phyloP scores from a whole-genome alignment of 2,113 vertebrate genomes.

The Setophaga petechia region DNA sequence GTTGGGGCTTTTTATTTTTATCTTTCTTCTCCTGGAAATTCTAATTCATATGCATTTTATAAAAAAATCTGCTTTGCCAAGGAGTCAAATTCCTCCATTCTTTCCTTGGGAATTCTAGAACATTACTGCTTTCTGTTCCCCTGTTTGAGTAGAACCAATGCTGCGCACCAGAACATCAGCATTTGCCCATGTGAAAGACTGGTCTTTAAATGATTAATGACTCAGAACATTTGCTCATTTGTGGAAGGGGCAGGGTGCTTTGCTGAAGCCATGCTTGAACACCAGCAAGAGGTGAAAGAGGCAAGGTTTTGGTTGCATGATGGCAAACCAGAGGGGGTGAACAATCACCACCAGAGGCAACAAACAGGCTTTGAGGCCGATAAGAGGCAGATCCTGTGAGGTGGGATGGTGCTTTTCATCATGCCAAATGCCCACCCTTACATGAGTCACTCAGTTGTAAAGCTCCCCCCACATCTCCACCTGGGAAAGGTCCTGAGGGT shows the following conservation, averaged over 20 bases:
- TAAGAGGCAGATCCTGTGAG: not conserved
- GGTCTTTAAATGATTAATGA: not conserved
- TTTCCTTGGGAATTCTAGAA: not conserved
- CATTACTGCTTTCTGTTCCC: not conserved
- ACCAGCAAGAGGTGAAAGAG: not conserved
- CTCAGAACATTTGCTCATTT: not conserved
- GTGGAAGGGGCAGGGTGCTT: not conserved
- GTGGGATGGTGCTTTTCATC: not conserved
- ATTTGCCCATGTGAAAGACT: not conserved
- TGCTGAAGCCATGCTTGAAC: not conserved
- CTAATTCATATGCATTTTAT: not conserved
- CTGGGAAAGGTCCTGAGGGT: not conserved
- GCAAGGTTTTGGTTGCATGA: not conserved
- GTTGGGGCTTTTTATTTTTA: not conserved
- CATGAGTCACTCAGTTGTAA: no score
- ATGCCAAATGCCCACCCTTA: not conserved
- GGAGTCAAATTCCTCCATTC: not conserved
- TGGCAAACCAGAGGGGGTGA: not conserved
- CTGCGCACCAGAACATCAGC: not conserved
- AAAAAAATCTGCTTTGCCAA: not conserved
- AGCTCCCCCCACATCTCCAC: not conserved
- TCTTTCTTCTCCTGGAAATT: not conserved
- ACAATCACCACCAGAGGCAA: not conserved
- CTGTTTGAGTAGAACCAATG: not conserved
- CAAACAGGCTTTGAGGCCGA: rapidly evolving